A percentile compares a stretch with the other conserved stretches of the same genome.
Conservation (phyloP, 2,888 invertebrate species). For the Monopis laevigella region DNA sequence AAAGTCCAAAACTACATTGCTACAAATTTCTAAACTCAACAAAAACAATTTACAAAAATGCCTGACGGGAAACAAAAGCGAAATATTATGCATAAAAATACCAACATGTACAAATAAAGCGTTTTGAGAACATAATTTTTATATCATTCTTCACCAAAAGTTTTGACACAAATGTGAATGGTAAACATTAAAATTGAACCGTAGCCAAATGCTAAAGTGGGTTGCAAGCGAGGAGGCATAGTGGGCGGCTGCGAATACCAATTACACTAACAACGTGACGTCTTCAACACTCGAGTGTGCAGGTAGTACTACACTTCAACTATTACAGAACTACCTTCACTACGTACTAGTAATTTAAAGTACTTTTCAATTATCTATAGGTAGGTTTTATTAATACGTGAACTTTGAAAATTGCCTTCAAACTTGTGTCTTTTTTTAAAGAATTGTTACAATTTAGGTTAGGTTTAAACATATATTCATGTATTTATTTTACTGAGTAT, state of each 20-base stretch:
- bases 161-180: constrained; percentile 56
- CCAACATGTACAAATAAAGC: constrained; percentile 60
- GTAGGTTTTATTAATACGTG: too few relatives aligned
- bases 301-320: too few relatives aligned
- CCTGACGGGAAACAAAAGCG: constrained; percentile 7
- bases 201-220: constrained; percentile 53
- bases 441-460: too few relatives aligned
- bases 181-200: constrained; percentile 57
- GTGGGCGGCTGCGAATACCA: constrained; percentile 43
- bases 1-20: too few relatives aligned
- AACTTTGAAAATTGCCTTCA: too few relatives aligned
- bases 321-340: too few relatives aligned
- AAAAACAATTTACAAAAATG: constrained; percentile 8
- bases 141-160: constrained; percentile 50
- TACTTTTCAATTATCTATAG: too few relatives aligned
- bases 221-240: constrained; percentile 29
- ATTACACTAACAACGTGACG: constrained; percentile 25
- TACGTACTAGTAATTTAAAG: too few relatives aligned
- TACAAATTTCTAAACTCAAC: constrained; percentile 9
- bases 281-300: too few relatives aligned
- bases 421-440: too few relatives aligned
- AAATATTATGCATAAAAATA: constrained; percentile 41
- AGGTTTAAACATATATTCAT: too few relatives aligned
- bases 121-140: constrained; percentile 44
- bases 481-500: too few relatives aligned